Evolutionary conservation across 2,888 invertebrate genomes (phyloP), one percentile per base, ranked within the genome.

Genomic region (Oscheius onirici): DNA sequence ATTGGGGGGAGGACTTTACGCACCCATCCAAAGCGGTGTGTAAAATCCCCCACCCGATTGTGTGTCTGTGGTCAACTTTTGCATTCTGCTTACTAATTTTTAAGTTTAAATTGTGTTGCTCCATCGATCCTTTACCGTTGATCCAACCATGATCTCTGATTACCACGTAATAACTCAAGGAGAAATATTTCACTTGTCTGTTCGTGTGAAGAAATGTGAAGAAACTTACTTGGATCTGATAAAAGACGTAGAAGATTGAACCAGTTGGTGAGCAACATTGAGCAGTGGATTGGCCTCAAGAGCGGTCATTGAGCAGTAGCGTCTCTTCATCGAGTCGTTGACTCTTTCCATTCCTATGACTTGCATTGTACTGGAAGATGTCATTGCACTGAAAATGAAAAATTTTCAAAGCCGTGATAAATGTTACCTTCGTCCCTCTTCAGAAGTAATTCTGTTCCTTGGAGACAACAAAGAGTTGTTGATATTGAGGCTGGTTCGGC

Each of bases 401-500:
- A n/a, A 24, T 55, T 55, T 11, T 22, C 8, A 15, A 2, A 2
- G 13, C 28, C 6, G 17, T 6, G 17, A 2, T 49, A 46, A 6
- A n/a, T 11, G 15, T n/a, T 63, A 63, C 63, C 15, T 34, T 61
- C 28, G 20, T 15, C 28, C 34, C n/a, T 49, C 63, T 24, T 63
- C 63, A 10, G n/a, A 41, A 24, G 58, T 17, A 2, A 58, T 41
- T 13, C 17, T 40, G 20, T 40, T 28, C 28, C 28, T 55, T 24
- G 22, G 8, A 24, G 28, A 26, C n/a, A 26, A 28, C 13, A 55
- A n/a, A 55, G 55, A 28, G n/a, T 24, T 22, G 22, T 60, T 46
- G 34, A 46, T 46, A 46, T 49, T 63, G 3, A 63, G n/a, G 15
- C 63, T 63, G 10, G 63, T 49, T 46, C 71, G 71, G 28, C 78